phyloP scores from a whole-genome alignment of 2,888 invertebrate genomes.

The Dynastes tityus region DNA sequence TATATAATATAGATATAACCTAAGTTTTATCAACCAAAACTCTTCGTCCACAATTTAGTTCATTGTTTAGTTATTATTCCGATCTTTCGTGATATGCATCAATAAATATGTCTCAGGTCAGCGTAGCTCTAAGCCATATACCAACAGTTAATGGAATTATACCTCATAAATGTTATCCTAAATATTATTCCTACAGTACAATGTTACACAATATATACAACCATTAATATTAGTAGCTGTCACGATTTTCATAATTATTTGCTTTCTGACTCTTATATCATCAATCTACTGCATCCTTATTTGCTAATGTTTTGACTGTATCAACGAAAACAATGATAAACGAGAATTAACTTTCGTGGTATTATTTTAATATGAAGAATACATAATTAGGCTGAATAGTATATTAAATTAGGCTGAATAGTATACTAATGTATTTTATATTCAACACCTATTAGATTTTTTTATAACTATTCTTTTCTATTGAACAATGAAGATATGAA shows the following conservation, averaged over 20 bases:
- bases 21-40: no score
- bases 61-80: no score
- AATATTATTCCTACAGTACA: constrained; percentile 4
- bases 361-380: not conserved
- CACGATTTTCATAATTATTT: constrained; percentile 23
- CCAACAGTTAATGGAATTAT: constrained; percentile 1
- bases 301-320: not conserved
- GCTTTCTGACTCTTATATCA: not conserved
- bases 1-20: no score
- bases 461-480: no score
- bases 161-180: not conserved
- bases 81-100: no score
- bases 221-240: constrained; percentile 24
- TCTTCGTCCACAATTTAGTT: no score
- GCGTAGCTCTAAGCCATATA: no score
- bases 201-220: constrained; percentile 17
- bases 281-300: constrained; percentile 18
- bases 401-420: not conserved
- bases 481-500: no score
- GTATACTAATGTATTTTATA: not conserved
- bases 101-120: no score
- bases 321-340: constrained; percentile 18
- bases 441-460: not conserved
- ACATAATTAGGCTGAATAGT: not conserved
- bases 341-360: not conserved